Base-by-base conservation (phyloP, 2,888 invertebrate genomes). In the Podotricha telesiphe region DNA sequence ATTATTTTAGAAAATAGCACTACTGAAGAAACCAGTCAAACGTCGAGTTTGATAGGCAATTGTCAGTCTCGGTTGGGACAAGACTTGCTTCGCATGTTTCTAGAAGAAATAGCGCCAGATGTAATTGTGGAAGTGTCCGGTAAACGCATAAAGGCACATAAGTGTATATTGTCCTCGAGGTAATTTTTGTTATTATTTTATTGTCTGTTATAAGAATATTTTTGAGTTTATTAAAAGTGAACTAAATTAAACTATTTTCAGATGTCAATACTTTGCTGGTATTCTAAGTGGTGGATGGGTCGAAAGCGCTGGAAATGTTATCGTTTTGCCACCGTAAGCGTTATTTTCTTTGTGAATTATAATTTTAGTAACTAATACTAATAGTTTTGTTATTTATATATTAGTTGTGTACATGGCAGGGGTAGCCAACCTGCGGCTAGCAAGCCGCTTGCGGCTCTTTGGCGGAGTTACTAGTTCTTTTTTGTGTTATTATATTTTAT, bases 261-360 rank as follows among this genome's bases (percentile, higher is more conserved):
- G 98, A 66, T 98, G 98, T 83, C 97, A 97, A 83, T 98, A 98
- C 86, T 99, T 99, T 87, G 97, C 98, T 10, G 98, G 97, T 19
- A 96, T 98, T 88, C 87, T 98, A 37, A 97, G 97, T 75, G 98
- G 98, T 1, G 96, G 96, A 69, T 97, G 97, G 95, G 95, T 96
- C 34, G 97, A 97, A 74, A 91, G 91, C 80, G 95, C 95, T 68
- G 96, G 96, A 51, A 96, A 97, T 83, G 95, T 97, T 4, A 97
- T 98, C 68, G 95, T 95, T n/a, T 88, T 98, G 68, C 97, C 97
- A 79, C 96, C 97, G 94, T 96, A 94, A 85, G 91, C 88, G 74
- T 42, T 20, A 22, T 51, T 28, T 4, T 56, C 2, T 17, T 48
- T 37, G 28, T 34, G 2, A 28, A n/a, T 53, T 53, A 4, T 20